Conservation (phyloP, 2,113 vertebrate genomes). For the Hippocampus guttulatus region DNA sequence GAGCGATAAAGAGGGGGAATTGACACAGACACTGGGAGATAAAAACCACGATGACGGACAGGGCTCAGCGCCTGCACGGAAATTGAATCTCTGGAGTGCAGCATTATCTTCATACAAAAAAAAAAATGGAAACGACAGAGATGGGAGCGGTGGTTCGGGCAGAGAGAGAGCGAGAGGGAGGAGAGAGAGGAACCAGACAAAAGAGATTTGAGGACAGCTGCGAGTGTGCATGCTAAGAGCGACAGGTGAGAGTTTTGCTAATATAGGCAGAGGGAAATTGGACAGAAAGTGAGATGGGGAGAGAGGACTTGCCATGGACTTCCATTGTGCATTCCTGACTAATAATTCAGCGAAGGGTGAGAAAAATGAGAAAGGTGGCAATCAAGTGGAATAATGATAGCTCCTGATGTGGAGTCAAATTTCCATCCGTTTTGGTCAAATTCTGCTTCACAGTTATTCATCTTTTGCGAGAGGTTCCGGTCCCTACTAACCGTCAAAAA, state of each 20-base stretch:
- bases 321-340: slow-evolving; percentile 10
- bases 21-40: slow-evolving; percentile 76
- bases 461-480: too few species aligned
- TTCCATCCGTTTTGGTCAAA: neutral
- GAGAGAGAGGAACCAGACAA: slow-evolving; percentile 30
- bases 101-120: slow-evolving; percentile 76
- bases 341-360: slow-evolving; percentile 13
- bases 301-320: slow-evolving; percentile 5
- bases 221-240: slow-evolving; percentile 17
- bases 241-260: slow-evolving; percentile 31
- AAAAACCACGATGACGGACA: slow-evolving; percentile 76
- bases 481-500: too few species aligned
- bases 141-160: slow-evolving; percentile 21
- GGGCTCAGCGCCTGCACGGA: slow-evolving; percentile 73
- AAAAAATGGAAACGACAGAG: slow-evolving; percentile 27
- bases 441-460: neutral
- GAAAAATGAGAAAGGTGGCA: slow-evolving; percentile 14
- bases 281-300: slow-evolving; percentile 19
- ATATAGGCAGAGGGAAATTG: slow-evolving; percentile 30
- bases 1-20: slow-evolving; percentile 83
- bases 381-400: slow-evolving; percentile 9
- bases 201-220: slow-evolving; percentile 30
- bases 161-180: slow-evolving; percentile 6
- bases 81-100: slow-evolving; percentile 89
- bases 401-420: slow-evolving; percentile 12